A percentile compares a stretch with the other conserved stretches of the same genome.
Conservation (phyloP, 2,888 invertebrate species). For the Lamproptera curius region DNA sequence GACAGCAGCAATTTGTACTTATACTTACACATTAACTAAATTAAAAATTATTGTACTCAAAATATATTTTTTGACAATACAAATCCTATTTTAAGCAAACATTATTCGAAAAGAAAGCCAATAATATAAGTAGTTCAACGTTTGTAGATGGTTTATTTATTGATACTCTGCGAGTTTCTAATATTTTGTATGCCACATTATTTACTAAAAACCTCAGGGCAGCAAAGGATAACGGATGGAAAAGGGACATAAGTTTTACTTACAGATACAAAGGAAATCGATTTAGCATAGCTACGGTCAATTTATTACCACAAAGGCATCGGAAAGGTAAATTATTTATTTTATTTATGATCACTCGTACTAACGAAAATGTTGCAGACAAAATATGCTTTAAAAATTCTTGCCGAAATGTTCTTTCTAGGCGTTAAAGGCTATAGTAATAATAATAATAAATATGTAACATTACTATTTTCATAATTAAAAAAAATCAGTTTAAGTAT, state of each 20-base stretch:
- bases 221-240: slow-evolving; percentile 43
- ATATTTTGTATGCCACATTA: slow-evolving; percentile 58
- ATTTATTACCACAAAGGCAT: slow-evolving; percentile 16
- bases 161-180: slow-evolving; percentile 53
- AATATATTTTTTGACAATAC: too few relatives aligned
- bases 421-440: too few relatives aligned
- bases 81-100: background rate
- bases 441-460: too few relatives aligned
- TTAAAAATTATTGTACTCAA: too few relatives aligned
- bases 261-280: slow-evolving; percentile 26
- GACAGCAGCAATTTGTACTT: background rate
- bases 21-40: background rate
- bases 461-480: too few relatives aligned
- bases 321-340: slow-evolving; percentile 14
- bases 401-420: too few relatives aligned
- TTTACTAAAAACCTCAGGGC: slow-evolving; percentile 57
- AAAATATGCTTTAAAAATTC: too few relatives aligned
- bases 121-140: slow-evolving; percentile 17
- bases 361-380: slow-evolving; percentile 1
- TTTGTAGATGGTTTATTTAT: slow-evolving; percentile 60
- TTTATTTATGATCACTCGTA: slow-evolving; percentile 6
- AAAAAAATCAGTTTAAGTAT: too few relatives aligned
- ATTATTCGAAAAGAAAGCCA: background rate
- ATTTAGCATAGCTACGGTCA: slow-evolving; percentile 19
- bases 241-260: slow-evolving; percentile 49